Evolutionary conservation across 2,113 vertebrate genomes (phyloP).

Genomic region (Myocastor coypus): DNA sequence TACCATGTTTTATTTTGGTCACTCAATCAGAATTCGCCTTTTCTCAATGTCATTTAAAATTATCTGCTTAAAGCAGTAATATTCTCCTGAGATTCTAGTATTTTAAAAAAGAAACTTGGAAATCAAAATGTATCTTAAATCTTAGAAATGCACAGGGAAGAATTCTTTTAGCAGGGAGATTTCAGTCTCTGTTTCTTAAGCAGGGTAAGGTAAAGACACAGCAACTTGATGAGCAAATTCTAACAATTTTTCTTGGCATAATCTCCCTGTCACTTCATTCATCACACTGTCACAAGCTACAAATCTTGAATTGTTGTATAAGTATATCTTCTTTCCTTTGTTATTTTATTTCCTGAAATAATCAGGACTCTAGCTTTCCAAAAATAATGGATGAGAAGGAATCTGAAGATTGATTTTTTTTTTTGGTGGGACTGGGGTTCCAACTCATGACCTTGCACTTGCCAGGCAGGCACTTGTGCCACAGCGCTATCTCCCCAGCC

Average conservation of each 20-base stretch:
- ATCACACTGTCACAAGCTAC: background rate
- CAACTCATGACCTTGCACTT: no score
- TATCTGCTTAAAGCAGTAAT: background rate
- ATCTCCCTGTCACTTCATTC: background rate
- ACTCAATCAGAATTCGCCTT: background rate
- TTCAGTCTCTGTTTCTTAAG: background rate
- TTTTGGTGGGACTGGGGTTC: no score
- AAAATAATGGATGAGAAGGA: conserved; percentile 14
- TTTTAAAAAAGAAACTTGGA: conserved; percentile 53
- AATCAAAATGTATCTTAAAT: conserved; percentile 20
- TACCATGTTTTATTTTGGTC: background rate
- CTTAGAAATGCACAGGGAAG: background rate
- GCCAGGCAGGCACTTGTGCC: no score
- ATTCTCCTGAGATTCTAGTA: background rate
- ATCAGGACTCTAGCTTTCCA: background rate
- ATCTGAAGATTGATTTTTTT: background rate
- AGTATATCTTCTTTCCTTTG: conserved; percentile 31
- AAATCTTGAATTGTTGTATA: background rate
- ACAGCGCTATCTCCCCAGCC: no score
- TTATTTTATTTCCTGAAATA: background rate
- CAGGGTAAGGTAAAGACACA: background rate
- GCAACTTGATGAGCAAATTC: background rate
- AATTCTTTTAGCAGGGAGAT: conserved; percentile 6
- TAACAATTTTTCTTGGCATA: background rate
- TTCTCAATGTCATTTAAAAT: background rate